Evolutionary conservation across 2,797 vertebrate species (phyloP), one percentile per base, ranked within the genome.

Genomic region (Thunnus albacares): DNA sequence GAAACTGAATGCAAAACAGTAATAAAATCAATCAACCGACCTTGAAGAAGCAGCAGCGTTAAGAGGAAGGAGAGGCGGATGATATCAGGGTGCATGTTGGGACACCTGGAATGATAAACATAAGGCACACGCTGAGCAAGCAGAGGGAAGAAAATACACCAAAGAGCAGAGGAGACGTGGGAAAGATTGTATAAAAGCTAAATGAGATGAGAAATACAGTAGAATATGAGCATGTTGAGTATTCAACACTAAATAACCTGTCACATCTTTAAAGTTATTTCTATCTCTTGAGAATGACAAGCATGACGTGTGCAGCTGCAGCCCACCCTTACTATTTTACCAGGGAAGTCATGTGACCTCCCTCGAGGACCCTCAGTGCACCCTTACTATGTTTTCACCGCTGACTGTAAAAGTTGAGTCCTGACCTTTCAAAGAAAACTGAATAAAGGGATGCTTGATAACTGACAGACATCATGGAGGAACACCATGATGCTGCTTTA

Each of bases 41-140:
- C 96, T 93, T 93, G 92, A 83, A 88, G 74, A 18, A 96, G 85
- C 71, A 95, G 87, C 41, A 43, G 41, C 15, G 67, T 12, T 3
- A 89, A 52, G 60, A 95, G 38, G 33, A 92, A 60, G 64, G 49
- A 41, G 70, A 89, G 51, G 9, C 68, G 81, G 62, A 72, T 81
- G 67, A 77, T 78, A 26, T 84, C 77, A 43, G 61, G 74, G 56
- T 67, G 82, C 96, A 96, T 96, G 78, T 66, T 63, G 88, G 76
- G 12, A 87, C 43, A 84, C 91, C 95, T 95, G 90, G 59, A 94
- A 90, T 18, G 3, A 89, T 26, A 81, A 79, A 76, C 35, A 83
- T 2, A 74, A 88, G 2, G 58, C 17, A 24, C 17, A 58, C 18
- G 3, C 65, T 88, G 43, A 74, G 61, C 2, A 20, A 49, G 12